A percentile compares a stretch with the other conserved stretches of the same genome.
Conservation (phyloP, 2,888 invertebrate species). For the Gisinianus flammeolus region DNA sequence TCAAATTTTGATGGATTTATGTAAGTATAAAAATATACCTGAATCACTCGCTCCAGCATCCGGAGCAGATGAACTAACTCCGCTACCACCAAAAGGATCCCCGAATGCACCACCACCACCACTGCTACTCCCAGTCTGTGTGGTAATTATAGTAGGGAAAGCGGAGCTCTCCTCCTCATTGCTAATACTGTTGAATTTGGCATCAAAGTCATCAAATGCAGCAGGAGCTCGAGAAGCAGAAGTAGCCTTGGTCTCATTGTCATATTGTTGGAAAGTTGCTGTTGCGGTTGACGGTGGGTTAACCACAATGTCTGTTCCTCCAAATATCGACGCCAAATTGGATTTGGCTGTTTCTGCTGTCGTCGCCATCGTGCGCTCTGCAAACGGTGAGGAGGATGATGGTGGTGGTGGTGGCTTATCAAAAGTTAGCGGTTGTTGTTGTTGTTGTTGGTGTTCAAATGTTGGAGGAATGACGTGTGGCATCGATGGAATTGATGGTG, state of each 20-base stretch:
- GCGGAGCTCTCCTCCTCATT: neutral
- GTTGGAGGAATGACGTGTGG: neutral
- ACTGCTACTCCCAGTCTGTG: neutral
- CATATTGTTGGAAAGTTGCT: neutral
- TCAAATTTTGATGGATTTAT: too few species aligned
- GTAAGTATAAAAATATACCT: too few species aligned
- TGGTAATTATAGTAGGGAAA: neutral
- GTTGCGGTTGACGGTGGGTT: slow-evolving; percentile 21
- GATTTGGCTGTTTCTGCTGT: neutral
- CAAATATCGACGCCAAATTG: slow-evolving; percentile 21
- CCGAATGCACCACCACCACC: slow-evolving; percentile 60
- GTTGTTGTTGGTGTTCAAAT: slow-evolving; percentile 66
- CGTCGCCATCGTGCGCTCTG: too few species aligned
- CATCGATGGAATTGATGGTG: slow-evolving; percentile 21
- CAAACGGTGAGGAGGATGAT: too few species aligned
- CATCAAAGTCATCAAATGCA: slow-evolving; percentile 87
- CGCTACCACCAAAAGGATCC: slow-evolving; percentile 60
- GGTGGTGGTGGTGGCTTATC: too few species aligned
- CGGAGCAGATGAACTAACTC: slow-evolving; percentile 32
- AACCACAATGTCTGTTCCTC: slow-evolving; percentile 23
- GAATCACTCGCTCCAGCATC: slow-evolving; percentile 35
- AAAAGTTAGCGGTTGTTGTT: slow-evolving; percentile 12
- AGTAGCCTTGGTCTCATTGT: neutral
- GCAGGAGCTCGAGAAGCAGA: slow-evolving; percentile 46
- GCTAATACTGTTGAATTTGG: slow-evolving; percentile 79